These are phyloP conservation scores for Darevskia mixta DNA, from an alignment of 2,797 vertebrate species.

Conservation along the genomic window DNA sequence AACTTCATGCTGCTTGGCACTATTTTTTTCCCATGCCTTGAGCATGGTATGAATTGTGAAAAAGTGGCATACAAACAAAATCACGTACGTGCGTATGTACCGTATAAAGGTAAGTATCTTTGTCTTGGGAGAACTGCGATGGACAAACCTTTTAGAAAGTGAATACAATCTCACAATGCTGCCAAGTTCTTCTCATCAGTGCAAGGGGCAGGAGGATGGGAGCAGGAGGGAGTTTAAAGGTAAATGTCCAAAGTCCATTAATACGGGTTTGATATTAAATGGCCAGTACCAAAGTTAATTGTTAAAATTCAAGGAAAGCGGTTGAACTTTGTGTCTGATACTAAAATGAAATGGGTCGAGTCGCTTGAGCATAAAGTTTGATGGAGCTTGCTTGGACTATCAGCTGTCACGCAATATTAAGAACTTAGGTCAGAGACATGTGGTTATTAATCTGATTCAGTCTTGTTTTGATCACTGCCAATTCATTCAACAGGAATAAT, in stretches of 20 bases:
- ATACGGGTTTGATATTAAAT: slow-evolving; percentile 14
- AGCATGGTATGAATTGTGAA: no score
- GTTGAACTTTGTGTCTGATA: background rate
- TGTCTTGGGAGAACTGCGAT: background rate
- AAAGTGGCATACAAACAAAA: no score
- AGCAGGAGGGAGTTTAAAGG: background rate
- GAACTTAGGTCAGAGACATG: background rate
- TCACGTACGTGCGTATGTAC: no score
- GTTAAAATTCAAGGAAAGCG: slow-evolving; percentile 6
- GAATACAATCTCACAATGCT: background rate
- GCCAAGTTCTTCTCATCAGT: background rate
- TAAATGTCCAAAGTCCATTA: background rate
- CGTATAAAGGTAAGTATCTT: background rate
- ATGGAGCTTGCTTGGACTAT: background rate
- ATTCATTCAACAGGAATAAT: background rate
- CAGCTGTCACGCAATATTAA: background rate
- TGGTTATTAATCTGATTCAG: background rate
- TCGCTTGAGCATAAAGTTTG: background rate
- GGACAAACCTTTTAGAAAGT: background rate
- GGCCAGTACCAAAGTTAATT: slow-evolving; percentile 5
- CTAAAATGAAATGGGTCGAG: background rate
- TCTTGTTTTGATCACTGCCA: background rate
- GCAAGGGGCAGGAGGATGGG: background rate
- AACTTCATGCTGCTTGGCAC: no score
- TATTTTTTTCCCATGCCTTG: no score